Conservation (phyloP, 2,888 invertebrate species). For the Ganaspis brasiliensis region DNA sequence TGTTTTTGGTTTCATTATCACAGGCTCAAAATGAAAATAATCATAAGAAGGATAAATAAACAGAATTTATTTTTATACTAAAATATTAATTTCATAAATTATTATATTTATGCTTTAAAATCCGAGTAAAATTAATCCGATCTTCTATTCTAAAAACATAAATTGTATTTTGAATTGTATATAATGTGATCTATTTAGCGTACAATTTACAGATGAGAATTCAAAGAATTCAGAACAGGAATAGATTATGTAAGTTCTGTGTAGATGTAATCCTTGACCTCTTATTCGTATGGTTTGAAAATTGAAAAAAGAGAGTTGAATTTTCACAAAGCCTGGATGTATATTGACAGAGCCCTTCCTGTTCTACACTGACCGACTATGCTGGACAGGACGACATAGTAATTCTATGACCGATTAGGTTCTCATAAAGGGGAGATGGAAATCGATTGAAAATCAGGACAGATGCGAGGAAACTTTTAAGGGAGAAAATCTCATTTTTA, state of each 20-base stretch:
- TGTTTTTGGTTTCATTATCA: too few species aligned
- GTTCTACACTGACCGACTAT: conserved; percentile 58
- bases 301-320: conserved; percentile 33
- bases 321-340: not conserved
- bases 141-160: too few species aligned
- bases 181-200: too few species aligned
- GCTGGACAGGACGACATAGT: conserved; percentile 59
- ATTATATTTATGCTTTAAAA: too few species aligned
- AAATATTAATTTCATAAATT: too few species aligned
- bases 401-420: conserved; percentile 60
- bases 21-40: too few species aligned
- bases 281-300: not conserved
- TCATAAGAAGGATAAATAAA: too few species aligned
- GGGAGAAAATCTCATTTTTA: not conserved
- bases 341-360: conserved; percentile 8
- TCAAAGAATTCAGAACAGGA: not conserved
- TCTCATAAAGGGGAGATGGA: conserved; percentile 55
- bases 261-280: conserved; percentile 24
- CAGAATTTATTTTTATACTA: too few species aligned
- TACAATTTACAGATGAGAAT: not conserved
- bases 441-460: conserved; percentile 51
- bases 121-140: too few species aligned
- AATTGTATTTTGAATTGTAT: too few species aligned
- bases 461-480: conserved; percentile 52
- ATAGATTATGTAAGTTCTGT: not conserved